Evolutionary conservation across 2,888 invertebrate species (phyloP), one percentile per base, ranked within the genome.

Genomic region (Ceriagrion tenellum): DNA sequence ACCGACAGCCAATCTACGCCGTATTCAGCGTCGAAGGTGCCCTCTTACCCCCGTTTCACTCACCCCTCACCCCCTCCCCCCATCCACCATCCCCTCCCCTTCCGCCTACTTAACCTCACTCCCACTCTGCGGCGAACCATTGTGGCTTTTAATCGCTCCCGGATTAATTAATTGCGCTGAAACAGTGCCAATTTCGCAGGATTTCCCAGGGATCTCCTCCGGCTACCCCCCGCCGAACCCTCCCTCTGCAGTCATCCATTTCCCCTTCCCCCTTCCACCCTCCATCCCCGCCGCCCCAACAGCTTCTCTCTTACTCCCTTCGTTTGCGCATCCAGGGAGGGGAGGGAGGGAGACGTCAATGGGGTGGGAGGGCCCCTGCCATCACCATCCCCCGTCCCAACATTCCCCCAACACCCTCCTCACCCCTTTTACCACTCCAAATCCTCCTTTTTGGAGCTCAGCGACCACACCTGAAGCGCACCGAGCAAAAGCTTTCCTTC

Each of bases 151-250:
- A 88, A 88, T 88, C 35, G 88, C 88, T 88, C 47, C 26, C 55
- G 88, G 47, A 88, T 88, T 88, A 88, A 88, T 88, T 88, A 88
- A 88, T 88, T 88, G 88, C 55, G 88, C 88, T 88, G 88, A 88
- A 88, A 88, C 88, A 30, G 88, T 88, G 88, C 88, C 88, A 88
- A 88, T 88, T 88, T 18, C 88, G 88, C 47, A 47, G 88, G 88
- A 88, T 88, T 47, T 88, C 88, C 47, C 88, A 35, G 55, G 35
- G 40, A 88, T 20, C 88, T 20, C 40, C 59, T 20, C 88, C 59
- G 16, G 18, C 59, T 88, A 13, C 35, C 47, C 59, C n/a, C 18
- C 59, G 2, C 47, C 2, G 8, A 47, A 59, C 59, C 59, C 69
- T 20, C 13, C 69, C 69, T 3, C 69, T n/a, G n/a, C 26, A 69